Base-by-base conservation (phyloP, 1,140 invertebrate species). In the Drosophila fuyamai region DNA sequence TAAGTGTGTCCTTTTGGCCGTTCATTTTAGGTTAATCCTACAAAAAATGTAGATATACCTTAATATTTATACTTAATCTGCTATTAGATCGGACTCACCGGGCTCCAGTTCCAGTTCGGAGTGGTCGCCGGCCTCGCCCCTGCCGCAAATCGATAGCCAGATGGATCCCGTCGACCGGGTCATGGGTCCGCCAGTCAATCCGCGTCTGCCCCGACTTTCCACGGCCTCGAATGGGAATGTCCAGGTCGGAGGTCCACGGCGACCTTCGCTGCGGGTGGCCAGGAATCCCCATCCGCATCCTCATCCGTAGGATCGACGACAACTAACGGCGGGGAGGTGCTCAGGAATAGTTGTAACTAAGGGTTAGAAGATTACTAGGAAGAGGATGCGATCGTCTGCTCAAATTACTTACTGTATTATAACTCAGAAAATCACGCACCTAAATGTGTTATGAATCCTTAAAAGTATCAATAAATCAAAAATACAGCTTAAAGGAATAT, bases 51-150 rank as follows among this genome's bases (percentile, higher is more conserved):
- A 18, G 1, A 18, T 2, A 18, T 18, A 18, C n/a, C 1, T 29
- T 16, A 5, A 36, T 16, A 14, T 29, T 7, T 23, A 43, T 47
- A 13, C 35, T 27, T 43, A 35, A 59, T 60, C 38, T 44, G 1
- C 58, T 63, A 58, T 16, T 38, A 92, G 91, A 13, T 91, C 90
- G 23, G 92, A 92, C 55, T 92, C 92, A 6, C 91, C 92, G 0
- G 85, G 92, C 18, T 92, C 92, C 27, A 92, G 92, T 66, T 92
- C 92, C 10, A 84, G 92, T 50, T 92, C 92, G 0, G 92, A 92
- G 51, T 92, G 92, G 92, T 90, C 92, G 1, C 92, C 92, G 18
- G 89, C 80, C 46, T 92, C 92, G 35, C 92, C 92, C 4, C 63
- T 92, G 55, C 88, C 91, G 8, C 76, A 72, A 2, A 92, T 92